Evolutionary conservation across 2,113 vertebrate species (phyloP), one percentile per base, ranked within the genome.

Genomic region (Vombatus ursinus): DNA sequence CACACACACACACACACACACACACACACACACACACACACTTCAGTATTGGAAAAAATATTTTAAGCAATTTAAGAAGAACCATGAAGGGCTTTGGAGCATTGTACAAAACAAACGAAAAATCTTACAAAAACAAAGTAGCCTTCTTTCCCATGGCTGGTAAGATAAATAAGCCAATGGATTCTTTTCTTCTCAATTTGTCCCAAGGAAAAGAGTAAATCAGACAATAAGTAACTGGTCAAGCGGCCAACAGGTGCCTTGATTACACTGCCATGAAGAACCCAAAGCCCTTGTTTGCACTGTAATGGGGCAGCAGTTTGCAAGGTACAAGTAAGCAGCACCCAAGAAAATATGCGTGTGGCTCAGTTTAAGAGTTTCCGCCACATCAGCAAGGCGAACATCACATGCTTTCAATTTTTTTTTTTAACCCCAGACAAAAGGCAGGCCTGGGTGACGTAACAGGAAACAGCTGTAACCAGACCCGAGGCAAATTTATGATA

Each of bases 401-500:
- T 98, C 98, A 98, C 97, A 98, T 98, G 99, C 94, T 97, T 98
- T 97, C 97, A 97, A 98, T 99, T 98, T 97, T 96, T 98, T 98
- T 97, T 97, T 98, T 98, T 98, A 95, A 97, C 94, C 97, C 95
- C 93, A 96, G 95, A 98, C 94, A 96, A 97, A 96, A 96, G 52
- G 52, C 94, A 95, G 91, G 93, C 92, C 93, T 90, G 94, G 96
- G 93, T 97, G 97, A 97, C 90, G 68, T 94, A 98, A 98, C 91
- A 96, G 98, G 98, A 99, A 98, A 98, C 97, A 98, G 97, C 98
- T 98, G 98, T 96, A 98, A 96, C 84, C 94, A 93, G 97, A 95
- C 91, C 3, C 89, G 50, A 94, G 28, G 96, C 96, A 95, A 95
- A 77, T 52, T 95, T n/a, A 94, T 50, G 77, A 95, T 53, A 26